phyloP scores from a whole-genome alignment of 2,113 vertebrate genomes.

The Protobothrops flavoviridis region DNA sequence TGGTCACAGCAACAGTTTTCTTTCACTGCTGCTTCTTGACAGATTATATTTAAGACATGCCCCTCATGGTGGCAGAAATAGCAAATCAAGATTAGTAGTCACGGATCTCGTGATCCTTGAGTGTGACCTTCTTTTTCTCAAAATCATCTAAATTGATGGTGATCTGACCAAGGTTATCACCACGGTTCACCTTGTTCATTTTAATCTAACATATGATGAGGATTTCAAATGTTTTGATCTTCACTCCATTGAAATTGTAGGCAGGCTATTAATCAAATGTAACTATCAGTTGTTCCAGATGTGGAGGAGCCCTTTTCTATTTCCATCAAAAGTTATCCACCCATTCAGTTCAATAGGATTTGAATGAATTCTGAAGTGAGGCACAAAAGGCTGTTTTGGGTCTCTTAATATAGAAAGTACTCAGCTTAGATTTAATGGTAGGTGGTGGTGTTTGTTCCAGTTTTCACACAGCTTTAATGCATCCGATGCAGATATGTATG shows the following conservation, averaged over 20 bases:
- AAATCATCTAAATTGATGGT: neutral
- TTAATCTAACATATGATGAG: neutral
- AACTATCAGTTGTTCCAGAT: neutral
- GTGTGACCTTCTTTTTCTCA: neutral
- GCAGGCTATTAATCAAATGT: neutral
- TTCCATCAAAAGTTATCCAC: neutral
- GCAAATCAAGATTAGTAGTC: neutral
- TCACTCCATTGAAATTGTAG: neutral
- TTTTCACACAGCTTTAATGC: neutral
- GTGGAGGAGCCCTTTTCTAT: neutral
- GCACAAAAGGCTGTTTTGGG: neutral
- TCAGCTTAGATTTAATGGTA: neutral
- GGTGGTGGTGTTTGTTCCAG: neutral
- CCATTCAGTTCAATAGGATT: neutral
- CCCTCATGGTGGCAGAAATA: neutral
- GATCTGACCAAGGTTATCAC: neutral
- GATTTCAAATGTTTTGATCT: neutral
- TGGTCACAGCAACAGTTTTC: neutral
- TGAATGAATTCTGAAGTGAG: neutral
- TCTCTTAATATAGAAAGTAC: neutral
- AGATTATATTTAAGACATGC: neutral
- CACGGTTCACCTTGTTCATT: neutral
- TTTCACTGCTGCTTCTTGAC: neutral
- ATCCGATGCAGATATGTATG: neutral
- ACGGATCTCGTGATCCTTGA: neutral